Evolutionary conservation across 2,113 vertebrate species (phyloP).

Genomic region (Aphelocoma coerulescens): DNA sequence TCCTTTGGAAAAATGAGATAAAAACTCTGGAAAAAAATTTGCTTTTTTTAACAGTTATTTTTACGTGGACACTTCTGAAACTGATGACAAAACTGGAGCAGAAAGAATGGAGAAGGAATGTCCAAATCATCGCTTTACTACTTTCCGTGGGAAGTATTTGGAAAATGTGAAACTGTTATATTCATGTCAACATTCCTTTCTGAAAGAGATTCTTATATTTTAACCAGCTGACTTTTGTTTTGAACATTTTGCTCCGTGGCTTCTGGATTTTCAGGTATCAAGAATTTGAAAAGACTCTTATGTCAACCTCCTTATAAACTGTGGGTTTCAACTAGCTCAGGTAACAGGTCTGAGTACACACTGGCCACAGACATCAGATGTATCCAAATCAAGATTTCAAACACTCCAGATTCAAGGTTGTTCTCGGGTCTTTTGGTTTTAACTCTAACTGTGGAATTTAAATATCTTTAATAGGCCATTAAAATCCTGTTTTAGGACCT

Average conservation of each 20-base stretch:
- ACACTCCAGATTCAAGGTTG: not conserved
- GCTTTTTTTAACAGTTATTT: not conserved
- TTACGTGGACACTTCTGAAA: not conserved
- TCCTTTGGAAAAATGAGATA: not conserved
- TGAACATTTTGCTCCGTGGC: not conserved
- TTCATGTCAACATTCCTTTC: not conserved
- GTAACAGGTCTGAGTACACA: not conserved
- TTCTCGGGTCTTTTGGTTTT: not conserved
- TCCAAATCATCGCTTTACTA: not conserved
- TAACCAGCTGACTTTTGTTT: not conserved
- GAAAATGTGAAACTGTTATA: not conserved
- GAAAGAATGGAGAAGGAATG: not conserved
- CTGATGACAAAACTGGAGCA: not conserved
- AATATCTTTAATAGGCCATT: not conserved
- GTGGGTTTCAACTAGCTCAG: not conserved
- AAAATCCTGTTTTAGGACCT: not conserved
- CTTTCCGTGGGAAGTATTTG: not conserved
- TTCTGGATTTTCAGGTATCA: not conserved
- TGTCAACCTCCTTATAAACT: not conserved
- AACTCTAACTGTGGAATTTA: not conserved
- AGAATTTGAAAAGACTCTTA: not conserved
- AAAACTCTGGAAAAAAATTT: not conserved
- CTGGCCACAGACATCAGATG: not conserved
- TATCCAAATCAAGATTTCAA: not conserved
- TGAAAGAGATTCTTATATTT: not conserved